Percentiles rank a stretch among this genome's conserved stretches.
phyloP scores from a whole-genome alignment of 1,140 invertebrate species.

The Megathymus violae region DNA sequence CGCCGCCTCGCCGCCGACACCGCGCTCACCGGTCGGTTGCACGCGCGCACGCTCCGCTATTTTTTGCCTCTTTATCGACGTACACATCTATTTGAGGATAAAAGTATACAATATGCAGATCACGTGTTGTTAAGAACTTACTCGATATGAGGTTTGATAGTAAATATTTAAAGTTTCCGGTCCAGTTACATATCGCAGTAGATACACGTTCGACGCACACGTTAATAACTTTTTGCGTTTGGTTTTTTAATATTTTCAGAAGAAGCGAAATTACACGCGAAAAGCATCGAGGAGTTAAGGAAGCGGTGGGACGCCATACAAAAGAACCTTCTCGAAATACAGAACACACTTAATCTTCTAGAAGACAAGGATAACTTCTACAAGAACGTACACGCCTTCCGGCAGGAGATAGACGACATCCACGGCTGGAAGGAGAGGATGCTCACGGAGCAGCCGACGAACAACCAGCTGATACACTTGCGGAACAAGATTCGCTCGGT shows the following conservation, averaged over 20 bases:
- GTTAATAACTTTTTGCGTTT: too few relatives aligned
- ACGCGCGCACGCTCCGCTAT: too few relatives aligned
- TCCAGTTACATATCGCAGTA: too few relatives aligned
- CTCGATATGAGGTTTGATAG: too few relatives aligned
- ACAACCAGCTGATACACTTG: slow-evolving; percentile 72
- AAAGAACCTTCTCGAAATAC: slow-evolving; percentile 55
- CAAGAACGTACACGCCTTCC: slow-evolving; percentile 52
- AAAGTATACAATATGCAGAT: too few relatives aligned
- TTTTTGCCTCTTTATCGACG: too few relatives aligned
- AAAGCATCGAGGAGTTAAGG: slow-evolving; percentile 61
- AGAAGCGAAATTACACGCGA: slow-evolving; percentile 61
- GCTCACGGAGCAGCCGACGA: slow-evolving; percentile 53
- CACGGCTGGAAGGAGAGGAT: slow-evolving; percentile 64
- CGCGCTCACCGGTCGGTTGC: slow-evolving; percentile 44
- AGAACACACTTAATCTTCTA: slow-evolving; percentile 66
- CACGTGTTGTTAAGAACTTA: too few relatives aligned
- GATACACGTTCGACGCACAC: too few relatives aligned
- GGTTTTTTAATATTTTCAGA: slow-evolving; percentile 57
- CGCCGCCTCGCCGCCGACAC: slow-evolving; percentile 51
- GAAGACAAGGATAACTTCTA: slow-evolving; percentile 69
- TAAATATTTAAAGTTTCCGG: too few relatives aligned
- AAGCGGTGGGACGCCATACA: slow-evolving; percentile 64
- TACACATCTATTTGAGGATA: too few relatives aligned
- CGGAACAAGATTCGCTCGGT: slow-evolving; percentile 64
- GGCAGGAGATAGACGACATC: slow-evolving; percentile 60